phyloP scores from a whole-genome alignment of 2,113 vertebrate genomes.

The Pseudorasbora parva region DNA sequence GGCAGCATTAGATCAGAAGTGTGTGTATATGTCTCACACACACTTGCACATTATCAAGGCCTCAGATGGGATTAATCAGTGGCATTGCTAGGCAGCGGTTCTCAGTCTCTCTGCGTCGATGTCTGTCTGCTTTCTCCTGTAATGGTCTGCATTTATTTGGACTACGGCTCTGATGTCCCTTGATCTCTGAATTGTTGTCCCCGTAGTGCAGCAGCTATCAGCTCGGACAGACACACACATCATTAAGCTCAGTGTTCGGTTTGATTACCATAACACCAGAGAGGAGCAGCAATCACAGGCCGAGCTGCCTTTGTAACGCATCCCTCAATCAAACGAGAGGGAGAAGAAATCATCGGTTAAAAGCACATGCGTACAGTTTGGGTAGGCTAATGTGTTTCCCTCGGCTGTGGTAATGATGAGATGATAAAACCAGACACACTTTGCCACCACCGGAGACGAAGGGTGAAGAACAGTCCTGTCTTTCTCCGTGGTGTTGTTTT shows the following conservation, averaged over 20 bases:
- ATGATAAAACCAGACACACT: not conserved
- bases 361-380: not conserved
- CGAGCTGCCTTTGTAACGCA: conserved; percentile 7
- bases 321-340: conserved; percentile 2
- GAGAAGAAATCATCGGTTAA: not conserved
- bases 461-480: not conserved
- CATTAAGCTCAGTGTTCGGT: conserved; percentile 51
- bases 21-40: conserved; percentile 4
- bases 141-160: conserved; percentile 60
- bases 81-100: not conserved
- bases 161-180: conserved; percentile 55
- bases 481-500: not conserved
- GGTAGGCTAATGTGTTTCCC: not conserved
- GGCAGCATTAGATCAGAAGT: not conserved
- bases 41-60: not conserved
- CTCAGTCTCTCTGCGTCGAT: not conserved
- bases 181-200: conserved; percentile 56
- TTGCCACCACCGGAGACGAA: not conserved
- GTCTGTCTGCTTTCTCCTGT: conserved; percentile 37
- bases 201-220: conserved; percentile 33
- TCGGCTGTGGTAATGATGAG: not conserved
- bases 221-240: conserved; percentile 48
- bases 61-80: not conserved
- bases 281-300: conserved; percentile 48
- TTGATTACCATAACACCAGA: conserved; percentile 61